A percentile compares a stretch with the other conserved stretches of the same genome.
Evolutionary conservation across 2,113 vertebrate species (phyloP).

Genomic region (Nerophis lumbriciformis): DNA sequence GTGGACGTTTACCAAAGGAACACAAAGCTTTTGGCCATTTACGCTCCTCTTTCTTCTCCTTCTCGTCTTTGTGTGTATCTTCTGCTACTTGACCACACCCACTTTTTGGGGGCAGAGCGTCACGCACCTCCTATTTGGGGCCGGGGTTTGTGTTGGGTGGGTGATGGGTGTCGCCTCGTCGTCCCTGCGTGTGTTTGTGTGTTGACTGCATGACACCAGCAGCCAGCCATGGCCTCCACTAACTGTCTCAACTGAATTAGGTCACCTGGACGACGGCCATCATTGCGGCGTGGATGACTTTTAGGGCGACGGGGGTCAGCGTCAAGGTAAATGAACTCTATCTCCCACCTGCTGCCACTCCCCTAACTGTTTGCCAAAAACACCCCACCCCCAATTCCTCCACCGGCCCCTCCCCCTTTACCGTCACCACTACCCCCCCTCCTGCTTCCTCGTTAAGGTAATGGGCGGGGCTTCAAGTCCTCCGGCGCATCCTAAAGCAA

Average conservation of each 20-base stretch:
- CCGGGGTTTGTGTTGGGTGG: constrained; percentile 56
- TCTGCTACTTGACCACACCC: constrained; percentile 48
- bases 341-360: constrained; percentile 41
- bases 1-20: constrained; percentile 62
- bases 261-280: constrained; percentile 50
- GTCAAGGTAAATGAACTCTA: constrained; percentile 61
- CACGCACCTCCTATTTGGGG: constrained; percentile 27
- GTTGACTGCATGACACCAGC: constrained; percentile 60
- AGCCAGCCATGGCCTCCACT: constrained; percentile 52
- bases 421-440: constrained; percentile 23
- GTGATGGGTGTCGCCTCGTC: constrained; percentile 42
- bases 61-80: constrained; percentile 59
- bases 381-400: constrained; percentile 13
- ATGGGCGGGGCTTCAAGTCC: constrained; percentile 13
- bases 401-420: neutral
- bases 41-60: constrained; percentile 58
- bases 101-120: constrained; percentile 44
- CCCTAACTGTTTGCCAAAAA: constrained; percentile 46
- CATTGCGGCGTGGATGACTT: constrained; percentile 53
- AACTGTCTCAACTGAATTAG: constrained; percentile 74
- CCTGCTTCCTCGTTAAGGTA: constrained; percentile 28
- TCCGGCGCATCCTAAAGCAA: neutral
- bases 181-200: constrained; percentile 59
- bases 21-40: constrained; percentile 61
- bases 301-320: constrained; percentile 52